A percentile compares a stretch with the other conserved stretches of the same genome.
phyloP scores from a whole-genome alignment of 2,113 vertebrate species.

The Cyanoderma ruficeps region DNA sequence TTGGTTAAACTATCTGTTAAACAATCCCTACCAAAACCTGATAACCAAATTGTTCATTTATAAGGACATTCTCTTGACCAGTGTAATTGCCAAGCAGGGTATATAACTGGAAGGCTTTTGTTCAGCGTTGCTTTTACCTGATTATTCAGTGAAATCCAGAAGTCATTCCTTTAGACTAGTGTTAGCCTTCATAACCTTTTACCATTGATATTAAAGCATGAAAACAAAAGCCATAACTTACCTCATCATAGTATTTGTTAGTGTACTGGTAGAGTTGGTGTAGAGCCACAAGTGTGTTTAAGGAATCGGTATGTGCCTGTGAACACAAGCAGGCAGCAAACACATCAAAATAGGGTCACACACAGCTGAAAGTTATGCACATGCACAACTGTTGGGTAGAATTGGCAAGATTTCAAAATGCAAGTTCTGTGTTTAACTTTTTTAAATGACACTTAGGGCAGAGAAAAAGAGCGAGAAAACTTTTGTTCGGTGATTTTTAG shows the following conservation, averaged over 20 bases:
- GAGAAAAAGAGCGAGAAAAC: not conserved
- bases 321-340: conserved; percentile 32
- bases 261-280: conserved; percentile 98
- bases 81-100: not conserved
- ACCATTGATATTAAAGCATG: not conserved
- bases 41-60: not conserved
- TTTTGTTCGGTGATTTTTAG: not conserved
- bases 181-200: not conserved
- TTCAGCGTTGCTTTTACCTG: not conserved
- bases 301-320: conserved; percentile 94
- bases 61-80: not conserved
- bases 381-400: not conserved
- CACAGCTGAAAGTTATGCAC: not conserved
- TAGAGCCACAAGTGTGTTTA: conserved; percentile 94
- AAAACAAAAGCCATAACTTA: conserved; percentile 67
- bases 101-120: not conserved
- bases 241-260: conserved; percentile 98
- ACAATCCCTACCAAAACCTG: not conserved
- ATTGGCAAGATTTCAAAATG: not conserved
- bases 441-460: not conserved
- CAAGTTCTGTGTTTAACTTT: not conserved
- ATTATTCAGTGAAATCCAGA: not conserved
- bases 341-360: not conserved
- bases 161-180: not conserved
- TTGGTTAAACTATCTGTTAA: not conserved